Percentiles rank a stretch among this genome's conserved stretches.
Evolutionary conservation across 53 echinoderm and acorn worm genomes (phyloP).

Genomic region (Arbacia lixula): DNA sequence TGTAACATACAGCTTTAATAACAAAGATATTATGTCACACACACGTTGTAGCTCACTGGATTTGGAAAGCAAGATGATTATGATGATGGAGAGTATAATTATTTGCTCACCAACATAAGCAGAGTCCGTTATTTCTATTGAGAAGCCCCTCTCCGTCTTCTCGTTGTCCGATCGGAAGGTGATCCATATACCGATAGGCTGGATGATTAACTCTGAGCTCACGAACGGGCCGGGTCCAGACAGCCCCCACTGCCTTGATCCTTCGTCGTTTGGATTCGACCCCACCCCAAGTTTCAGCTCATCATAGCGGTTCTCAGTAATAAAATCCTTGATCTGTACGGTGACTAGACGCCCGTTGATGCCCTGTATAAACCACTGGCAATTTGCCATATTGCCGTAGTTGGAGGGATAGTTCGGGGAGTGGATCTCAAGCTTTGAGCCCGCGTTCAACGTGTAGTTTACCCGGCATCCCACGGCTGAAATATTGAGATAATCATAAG

Average conservation of each 20-base stretch:
- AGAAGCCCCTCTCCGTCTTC: constrained; percentile 97
- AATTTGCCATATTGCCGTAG: constrained; percentile 85
- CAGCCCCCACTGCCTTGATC: constrained; percentile 14
- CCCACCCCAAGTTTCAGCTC: constrained; percentile 62
- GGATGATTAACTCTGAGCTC: background rate
- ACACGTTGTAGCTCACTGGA: too few species aligned
- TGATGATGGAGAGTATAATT: too few species aligned
- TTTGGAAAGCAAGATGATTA: too few species aligned
- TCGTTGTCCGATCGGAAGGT: constrained; percentile 79
- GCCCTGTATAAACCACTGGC: constrained; percentile 90
- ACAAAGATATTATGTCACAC: too few species aligned
- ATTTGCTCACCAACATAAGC: constrained; percentile 80
- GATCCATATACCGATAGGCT: constrained; percentile 70
- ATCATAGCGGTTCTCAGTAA: constrained; percentile 92
- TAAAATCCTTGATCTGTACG: constrained; percentile 70
- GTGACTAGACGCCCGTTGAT: constrained; percentile 63
- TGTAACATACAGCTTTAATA: too few species aligned
- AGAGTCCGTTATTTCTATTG: constrained; percentile 75
- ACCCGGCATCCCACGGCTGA: constrained; percentile 85
- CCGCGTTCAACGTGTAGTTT: constrained; percentile 78
- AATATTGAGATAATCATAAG: background rate
- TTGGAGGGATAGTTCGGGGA: constrained; percentile 95
- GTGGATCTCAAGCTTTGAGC: constrained; percentile 73
- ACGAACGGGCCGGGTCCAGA: constrained; percentile 59
- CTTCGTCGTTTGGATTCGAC: constrained; percentile 32